A percentile compares a stretch with the other conserved stretches of the same genome.
Evolutionary conservation across 2,888 invertebrate species (phyloP).

Genomic region (Thymelicus sylvestris): DNA sequence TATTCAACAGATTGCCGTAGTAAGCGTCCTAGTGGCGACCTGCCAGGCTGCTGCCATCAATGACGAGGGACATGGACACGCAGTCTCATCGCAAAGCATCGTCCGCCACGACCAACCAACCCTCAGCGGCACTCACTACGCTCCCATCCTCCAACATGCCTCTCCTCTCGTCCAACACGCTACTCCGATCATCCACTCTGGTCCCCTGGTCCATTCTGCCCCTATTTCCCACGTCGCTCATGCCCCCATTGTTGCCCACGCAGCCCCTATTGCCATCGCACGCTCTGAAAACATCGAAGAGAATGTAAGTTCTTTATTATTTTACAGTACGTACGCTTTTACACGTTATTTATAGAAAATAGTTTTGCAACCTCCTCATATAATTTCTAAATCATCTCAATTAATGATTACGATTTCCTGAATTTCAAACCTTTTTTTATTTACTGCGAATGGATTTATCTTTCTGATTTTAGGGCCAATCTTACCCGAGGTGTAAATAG

Average conservation of each 20-base stretch:
- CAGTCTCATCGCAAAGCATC: conserved; percentile 76
- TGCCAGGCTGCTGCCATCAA: conserved; percentile 72
- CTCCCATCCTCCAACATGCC: conserved; percentile 53
- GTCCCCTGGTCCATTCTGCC: conserved; percentile 51
- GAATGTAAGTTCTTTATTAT: conserved; percentile 42
- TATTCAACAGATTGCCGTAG: conserved; percentile 64
- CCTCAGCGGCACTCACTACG: conserved; percentile 56
- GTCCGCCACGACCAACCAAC: conserved; percentile 68
- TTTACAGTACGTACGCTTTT: too few relatives aligned
- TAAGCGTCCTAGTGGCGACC: conserved; percentile 72
- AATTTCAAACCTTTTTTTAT: too few relatives aligned
- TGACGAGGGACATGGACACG: conserved; percentile 63
- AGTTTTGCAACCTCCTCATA: neutral
- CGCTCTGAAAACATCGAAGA: conserved; percentile 55
- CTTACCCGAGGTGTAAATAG: too few relatives aligned
- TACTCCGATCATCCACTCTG: conserved; percentile 50
- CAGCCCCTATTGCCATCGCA: conserved; percentile 54
- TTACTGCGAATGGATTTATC: too few relatives aligned
- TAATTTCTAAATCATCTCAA: too few relatives aligned
- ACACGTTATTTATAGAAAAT: too few relatives aligned
- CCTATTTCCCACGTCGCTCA: conserved; percentile 51
- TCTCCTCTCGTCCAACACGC: conserved; percentile 47
- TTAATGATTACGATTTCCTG: too few relatives aligned
- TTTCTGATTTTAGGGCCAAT: too few relatives aligned
- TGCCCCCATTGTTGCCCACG: conserved; percentile 51